Evolutionary conservation across 2,797 vertebrate species (phyloP), one percentile per base, ranked within the genome.

Genomic region (Pangasius krempfi): DNA sequence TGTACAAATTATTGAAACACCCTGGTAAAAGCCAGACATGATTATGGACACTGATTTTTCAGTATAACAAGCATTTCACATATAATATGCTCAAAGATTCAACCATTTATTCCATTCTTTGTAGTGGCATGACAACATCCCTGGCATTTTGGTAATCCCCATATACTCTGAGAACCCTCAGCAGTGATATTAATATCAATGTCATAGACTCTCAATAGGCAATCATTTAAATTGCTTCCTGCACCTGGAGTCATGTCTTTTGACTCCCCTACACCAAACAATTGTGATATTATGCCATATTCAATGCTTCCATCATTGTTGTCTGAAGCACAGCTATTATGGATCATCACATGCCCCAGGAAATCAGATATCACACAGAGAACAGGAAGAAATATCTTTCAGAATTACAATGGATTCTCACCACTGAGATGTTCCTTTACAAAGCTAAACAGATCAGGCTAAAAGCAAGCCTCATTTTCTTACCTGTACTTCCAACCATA

Each of bases 211-310:
- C 60, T 8, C 70, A 88, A 85, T 33, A 85, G 58, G 22, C 30
- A 85, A 88, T 58, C 33, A 50, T 25, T 68, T 79, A 70, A 68
- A 78, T 68, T 76, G 50, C 70, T 62, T 70, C 33, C 25, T 68
- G 72, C 73, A 66, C 73, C 33, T 58, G 50, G 25, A 85, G 75
- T 85, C 76, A 56, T 78, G 50, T 68, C 81, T 84, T 84, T 76
- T 62, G 44, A 56, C n/a, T 75, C 25, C 16, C 30, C 58, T 22
- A 40, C 68, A 79, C 73, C 47, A 68, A 79, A 64, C 82, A 85
- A 85, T 14, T 22, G 70, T 62, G 52, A 78, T 70, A 79, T 85
- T 44, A 85, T 68, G 25, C 50, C 50, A 72, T 30, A 66, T 66
- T 58, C 10, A 56, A 10, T 84, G 40, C 47, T 58, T 76, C 25